Percentiles rank a stretch among this genome's conserved stretches.
Conservation (phyloP, 2,113 vertebrate genomes). For the Pyxicephalus adspersus region DNA sequence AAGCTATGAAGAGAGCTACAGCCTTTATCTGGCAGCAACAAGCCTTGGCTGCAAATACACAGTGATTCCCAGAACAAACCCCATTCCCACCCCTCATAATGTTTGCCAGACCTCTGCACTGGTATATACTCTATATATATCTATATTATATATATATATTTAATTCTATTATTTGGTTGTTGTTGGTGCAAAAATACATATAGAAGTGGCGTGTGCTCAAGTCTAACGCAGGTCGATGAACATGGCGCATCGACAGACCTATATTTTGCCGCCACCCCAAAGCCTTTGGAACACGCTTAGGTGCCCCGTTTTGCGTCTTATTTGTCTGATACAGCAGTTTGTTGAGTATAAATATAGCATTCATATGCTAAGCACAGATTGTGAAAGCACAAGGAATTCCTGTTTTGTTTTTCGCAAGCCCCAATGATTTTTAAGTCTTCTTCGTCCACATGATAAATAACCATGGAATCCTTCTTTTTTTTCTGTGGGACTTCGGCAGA, state of each 20-base stretch:
- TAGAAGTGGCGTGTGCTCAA: constrained; percentile 21
- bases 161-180: constrained; percentile 24
- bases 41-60: constrained; percentile 4
- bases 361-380: constrained; percentile 23
- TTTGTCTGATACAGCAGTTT: constrained; percentile 16
- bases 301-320: constrained; percentile 16
- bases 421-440: background rate
- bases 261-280: constrained; percentile 15
- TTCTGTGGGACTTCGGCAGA: background rate
- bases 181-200: constrained; percentile 41
- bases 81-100: no score
- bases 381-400: constrained; percentile 19
- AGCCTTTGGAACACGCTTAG: background rate
- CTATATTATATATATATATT: no score
- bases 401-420: background rate
- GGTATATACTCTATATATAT: no score
- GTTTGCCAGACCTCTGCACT: no score
- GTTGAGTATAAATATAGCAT: constrained; percentile 25
- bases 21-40: background rate
- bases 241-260: background rate
- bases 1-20: background rate
- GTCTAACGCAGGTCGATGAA: constrained; percentile 19
- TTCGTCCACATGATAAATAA: no score
- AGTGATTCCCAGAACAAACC: constrained; percentile 17
- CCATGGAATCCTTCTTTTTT: no score